These are phyloP conservation scores for Eulemur mongoz DNA, from an alignment of 2,797 vertebrate genomes.

Conservation along the genomic window DNA sequence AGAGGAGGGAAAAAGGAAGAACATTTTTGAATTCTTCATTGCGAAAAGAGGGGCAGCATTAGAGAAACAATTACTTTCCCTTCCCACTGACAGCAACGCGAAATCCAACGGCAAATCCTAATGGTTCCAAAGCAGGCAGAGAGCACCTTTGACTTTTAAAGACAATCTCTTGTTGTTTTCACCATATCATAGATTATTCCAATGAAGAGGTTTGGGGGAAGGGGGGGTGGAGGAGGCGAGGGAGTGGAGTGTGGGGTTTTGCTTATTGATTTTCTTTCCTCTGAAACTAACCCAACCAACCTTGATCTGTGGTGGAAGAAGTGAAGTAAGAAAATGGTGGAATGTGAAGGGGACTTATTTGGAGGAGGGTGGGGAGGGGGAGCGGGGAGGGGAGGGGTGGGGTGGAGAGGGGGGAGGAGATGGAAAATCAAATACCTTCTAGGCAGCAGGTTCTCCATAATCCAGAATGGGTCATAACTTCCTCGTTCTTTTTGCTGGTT, in stretches of 20 bases:
- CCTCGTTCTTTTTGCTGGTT: conserved; percentile 99
- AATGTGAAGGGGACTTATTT: conserved; percentile 83
- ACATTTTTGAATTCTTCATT: conserved; percentile 62
- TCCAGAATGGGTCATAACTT: conserved; percentile 99
- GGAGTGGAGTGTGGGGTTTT: conserved; percentile 76
- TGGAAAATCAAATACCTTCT: conserved; percentile 92
- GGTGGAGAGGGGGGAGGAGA: conserved; percentile 69
- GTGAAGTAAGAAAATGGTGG: conserved; percentile 89
- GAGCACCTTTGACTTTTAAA: conserved; percentile 64
- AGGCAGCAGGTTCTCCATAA: conserved; percentile 99
- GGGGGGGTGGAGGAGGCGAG: conserved; percentile 46
- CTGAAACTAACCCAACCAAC: conserved; percentile 81
- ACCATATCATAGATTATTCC: conserved; percentile 67
- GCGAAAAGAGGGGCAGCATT: conserved; percentile 8
- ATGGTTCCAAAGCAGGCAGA: conserved; percentile 59
- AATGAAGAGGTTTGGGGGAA: conserved; percentile 46
- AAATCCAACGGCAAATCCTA: conserved; percentile 77
- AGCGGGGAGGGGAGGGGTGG: conserved; percentile 54
- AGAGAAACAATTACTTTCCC: conserved; percentile 72
- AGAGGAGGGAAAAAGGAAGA: not conserved
- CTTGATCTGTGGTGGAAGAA: conserved; percentile 75
- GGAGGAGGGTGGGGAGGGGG: conserved; percentile 68
- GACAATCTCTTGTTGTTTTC: conserved; percentile 73
- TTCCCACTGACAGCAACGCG: conserved; percentile 64
- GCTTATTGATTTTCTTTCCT: conserved; percentile 78